Conservation (phyloP, 2,113 vertebrate species). For the Pelecanus crispus region DNA sequence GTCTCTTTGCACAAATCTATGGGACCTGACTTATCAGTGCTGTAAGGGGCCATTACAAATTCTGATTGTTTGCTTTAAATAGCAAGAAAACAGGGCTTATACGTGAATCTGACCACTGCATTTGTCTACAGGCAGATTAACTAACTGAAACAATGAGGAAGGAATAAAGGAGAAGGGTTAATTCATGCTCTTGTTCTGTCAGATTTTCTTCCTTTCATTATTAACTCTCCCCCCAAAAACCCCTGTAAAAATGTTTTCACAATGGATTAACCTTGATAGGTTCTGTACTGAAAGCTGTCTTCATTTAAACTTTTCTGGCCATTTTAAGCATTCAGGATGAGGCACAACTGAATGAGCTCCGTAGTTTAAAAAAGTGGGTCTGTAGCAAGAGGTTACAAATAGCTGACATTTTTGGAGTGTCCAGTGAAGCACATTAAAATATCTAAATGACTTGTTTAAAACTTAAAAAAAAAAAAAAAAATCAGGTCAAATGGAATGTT, state of each 20-base stretch:
- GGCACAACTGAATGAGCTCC: background rate
- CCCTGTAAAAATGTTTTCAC: background rate
- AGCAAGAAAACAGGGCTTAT: background rate
- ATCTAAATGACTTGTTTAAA: background rate
- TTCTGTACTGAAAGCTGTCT: background rate
- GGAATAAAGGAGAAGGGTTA: background rate
- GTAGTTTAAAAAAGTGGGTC: background rate
- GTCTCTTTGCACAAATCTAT: background rate
- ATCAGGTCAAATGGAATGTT: background rate
- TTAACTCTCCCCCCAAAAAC: fast-evolving
- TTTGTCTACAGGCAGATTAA: background rate
- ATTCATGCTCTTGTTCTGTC: background rate
- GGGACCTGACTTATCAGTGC: background rate
- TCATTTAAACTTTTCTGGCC: background rate
- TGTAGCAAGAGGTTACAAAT: background rate
- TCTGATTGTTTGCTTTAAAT: background rate
- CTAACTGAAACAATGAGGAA: background rate
- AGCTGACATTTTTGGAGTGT: background rate
- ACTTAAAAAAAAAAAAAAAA: background rate
- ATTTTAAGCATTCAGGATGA: background rate
- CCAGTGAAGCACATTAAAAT: background rate
- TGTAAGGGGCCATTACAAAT: background rate
- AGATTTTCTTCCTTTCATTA: background rate
- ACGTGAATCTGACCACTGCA: background rate
- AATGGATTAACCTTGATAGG: background rate